phyloP scores from a whole-genome alignment of 37 sponge, comb jelly and placozoan genomes.

The Bolinopsis microptera region DNA sequence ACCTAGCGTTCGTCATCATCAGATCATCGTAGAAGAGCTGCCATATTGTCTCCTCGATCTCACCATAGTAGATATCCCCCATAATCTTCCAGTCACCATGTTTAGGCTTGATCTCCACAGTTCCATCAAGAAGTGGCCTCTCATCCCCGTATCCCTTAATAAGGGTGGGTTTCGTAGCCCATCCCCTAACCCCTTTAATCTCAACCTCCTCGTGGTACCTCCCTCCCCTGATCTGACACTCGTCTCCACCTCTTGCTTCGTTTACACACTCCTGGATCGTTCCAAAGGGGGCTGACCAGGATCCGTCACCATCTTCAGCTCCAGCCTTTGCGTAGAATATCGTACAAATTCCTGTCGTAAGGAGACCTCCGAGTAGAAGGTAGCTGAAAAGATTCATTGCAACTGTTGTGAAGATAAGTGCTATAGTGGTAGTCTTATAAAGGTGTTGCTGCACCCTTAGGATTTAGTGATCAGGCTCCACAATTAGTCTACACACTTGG shows the following conservation, averaged over 20 bases:
- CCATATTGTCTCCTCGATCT: neutral
- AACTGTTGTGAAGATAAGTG: too few relatives aligned
- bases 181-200: neutral
- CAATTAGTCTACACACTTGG: too few relatives aligned
- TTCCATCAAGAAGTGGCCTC: neutral
- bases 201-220: neutral
- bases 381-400: too few relatives aligned
- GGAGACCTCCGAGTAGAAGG: too few relatives aligned
- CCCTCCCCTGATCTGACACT: neutral
- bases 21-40: neutral
- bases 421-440: too few relatives aligned
- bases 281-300: neutral
- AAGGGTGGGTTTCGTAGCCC: too few relatives aligned
- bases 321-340: neutral
- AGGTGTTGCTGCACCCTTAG: too few relatives aligned
- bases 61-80: neutral
- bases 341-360: too few relatives aligned
- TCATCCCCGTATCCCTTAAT: neutral
- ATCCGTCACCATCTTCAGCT: neutral
- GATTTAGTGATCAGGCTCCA: too few relatives aligned
- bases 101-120: neutral
- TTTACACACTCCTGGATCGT: neutral
- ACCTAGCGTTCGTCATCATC: neutral
- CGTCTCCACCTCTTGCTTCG: neutral
- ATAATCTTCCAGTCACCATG: neutral